These are phyloP conservation scores for Procambarus clarkii DNA, from an alignment of 1,140 invertebrate species.

Conservation along the genomic window DNA sequence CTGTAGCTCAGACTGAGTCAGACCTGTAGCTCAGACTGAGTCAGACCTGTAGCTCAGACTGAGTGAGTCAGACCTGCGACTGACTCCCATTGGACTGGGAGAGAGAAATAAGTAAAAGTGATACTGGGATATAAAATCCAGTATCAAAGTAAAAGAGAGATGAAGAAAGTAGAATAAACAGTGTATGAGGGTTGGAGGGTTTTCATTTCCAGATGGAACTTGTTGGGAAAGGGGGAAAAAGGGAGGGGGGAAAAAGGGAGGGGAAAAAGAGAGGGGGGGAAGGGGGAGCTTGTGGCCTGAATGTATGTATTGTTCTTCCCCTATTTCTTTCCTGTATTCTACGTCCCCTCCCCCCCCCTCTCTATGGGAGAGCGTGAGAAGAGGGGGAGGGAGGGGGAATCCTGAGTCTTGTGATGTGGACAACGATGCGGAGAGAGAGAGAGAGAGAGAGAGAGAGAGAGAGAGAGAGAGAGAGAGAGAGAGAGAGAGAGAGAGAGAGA, in stretches of 20 bases:
- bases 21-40: no score
- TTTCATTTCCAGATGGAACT: no score
- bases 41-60: no score
- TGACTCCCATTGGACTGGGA: no score
- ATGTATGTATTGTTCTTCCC: background rate
- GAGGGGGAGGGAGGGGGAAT: background rate
- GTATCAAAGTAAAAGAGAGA: no score
- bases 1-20: no score
- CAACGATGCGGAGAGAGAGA: background rate
- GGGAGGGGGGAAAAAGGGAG: background rate
- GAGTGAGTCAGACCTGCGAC: no score
- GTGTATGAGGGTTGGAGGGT: background rate
- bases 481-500: no score
- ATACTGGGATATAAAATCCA: background rate
- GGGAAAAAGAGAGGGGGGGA: background rate
- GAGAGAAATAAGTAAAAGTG: background rate
- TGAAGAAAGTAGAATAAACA: background rate
- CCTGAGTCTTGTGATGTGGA: background rate
- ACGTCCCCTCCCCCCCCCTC: background rate
- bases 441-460: background rate
- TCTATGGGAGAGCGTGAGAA: background rate
- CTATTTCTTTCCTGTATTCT: no score
- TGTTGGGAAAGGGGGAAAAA: background rate
- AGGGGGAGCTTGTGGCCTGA: background rate
- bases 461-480: background rate